These are phyloP conservation scores for Bos indicus DNA, from an alignment of 2,113 vertebrate genomes.

Conservation along the genomic window DNA sequence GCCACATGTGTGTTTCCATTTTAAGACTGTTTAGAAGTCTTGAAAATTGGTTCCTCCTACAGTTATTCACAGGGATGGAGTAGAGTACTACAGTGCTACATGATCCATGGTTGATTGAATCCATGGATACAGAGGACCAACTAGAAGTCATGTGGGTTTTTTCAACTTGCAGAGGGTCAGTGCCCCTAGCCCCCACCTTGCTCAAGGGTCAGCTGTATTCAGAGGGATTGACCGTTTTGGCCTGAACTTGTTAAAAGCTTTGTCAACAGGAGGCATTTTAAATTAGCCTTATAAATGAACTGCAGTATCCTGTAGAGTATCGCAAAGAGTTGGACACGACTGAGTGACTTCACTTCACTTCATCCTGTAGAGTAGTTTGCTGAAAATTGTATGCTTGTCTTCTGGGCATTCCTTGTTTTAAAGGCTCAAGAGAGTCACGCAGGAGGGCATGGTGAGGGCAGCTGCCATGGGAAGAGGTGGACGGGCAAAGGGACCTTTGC, in stretches of 20 bases:
- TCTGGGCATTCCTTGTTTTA: not conserved
- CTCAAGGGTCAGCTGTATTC: not conserved
- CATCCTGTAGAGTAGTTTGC: not conserved
- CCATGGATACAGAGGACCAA: not conserved
- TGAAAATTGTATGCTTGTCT: not conserved
- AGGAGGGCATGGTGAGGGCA: not conserved
- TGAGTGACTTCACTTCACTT: too few relatives aligned
- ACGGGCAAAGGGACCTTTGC: fast-evolving
- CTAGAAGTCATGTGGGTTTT: not conserved
- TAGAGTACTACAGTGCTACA: not conserved
- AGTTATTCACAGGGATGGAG: not conserved
- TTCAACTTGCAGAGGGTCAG: not conserved
- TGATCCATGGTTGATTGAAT: not conserved
- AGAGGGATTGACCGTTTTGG: not conserved
- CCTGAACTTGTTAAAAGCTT: not conserved
- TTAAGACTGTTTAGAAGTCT: not conserved
- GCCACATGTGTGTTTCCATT: not conserved
- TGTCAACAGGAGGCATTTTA: not conserved
- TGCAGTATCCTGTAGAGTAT: not conserved
- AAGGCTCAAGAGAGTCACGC: not conserved
- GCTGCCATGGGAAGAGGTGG: not conserved
- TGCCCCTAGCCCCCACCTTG: not conserved
- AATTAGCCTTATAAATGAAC: not conserved
- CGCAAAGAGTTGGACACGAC: too few relatives aligned
- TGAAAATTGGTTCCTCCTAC: not conserved